Evolutionary conservation across 37 sponge, comb jelly and placozoan species (phyloP).

Genomic region (Haliclona indistincta): DNA sequence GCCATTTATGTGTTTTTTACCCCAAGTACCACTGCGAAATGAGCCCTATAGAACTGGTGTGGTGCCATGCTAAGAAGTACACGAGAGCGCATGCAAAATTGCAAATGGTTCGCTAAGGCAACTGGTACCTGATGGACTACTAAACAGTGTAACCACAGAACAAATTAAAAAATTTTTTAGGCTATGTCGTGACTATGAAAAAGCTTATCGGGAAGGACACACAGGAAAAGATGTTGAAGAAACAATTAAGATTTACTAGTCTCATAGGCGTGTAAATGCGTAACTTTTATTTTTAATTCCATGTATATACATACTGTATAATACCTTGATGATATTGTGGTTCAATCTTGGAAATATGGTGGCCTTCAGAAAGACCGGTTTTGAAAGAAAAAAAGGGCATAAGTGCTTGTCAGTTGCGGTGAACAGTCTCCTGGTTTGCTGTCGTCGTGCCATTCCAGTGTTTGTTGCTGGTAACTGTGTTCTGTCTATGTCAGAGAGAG

Average conservation of each 20-base stretch:
- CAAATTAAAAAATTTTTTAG: slow-evolving; percentile 22
- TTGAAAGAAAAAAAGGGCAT: no score
- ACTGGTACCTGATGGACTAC: slow-evolving; percentile 7
- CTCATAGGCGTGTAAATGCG: slow-evolving; percentile 20
- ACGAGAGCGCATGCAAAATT: neutral
- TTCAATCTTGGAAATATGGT: no score
- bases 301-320: neutral
- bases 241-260: slow-evolving; percentile 15
- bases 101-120: neutral
- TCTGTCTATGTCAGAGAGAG: no score
- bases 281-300: neutral
- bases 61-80: neutral
- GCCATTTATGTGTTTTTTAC: slow-evolving; percentile 29
- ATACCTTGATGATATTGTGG: no score
- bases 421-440: no score
- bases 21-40: slow-evolving; percentile 63
- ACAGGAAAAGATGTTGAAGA: slow-evolving; percentile 7
- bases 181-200: slow-evolving; percentile 15
- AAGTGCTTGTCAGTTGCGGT: no score
- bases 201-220: slow-evolving; percentile 7
- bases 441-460: no score
- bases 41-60: neutral
- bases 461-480: no score
- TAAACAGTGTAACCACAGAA: neutral
- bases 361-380: no score